A percentile compares a stretch with the other conserved stretches of the same genome.
These are phyloP conservation scores for Troides aeacus DNA, from an alignment of 2,888 invertebrate genomes.

Conservation along the genomic window DNA sequence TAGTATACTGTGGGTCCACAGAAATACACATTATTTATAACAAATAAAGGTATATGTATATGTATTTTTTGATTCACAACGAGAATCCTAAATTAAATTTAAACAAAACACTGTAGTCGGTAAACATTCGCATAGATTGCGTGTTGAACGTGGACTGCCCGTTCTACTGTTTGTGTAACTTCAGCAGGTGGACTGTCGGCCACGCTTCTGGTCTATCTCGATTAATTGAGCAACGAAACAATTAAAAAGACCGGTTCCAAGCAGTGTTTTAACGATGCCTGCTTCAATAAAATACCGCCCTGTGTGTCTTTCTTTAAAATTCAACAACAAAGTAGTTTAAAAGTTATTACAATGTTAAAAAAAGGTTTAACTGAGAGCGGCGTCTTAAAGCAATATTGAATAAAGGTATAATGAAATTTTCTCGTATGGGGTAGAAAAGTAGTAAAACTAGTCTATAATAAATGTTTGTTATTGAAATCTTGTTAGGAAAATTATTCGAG, in stretches of 20 bases:
- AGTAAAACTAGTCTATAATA: too few species aligned
- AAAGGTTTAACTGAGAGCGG: too few species aligned
- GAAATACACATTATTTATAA: too few species aligned
- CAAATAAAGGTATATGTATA: too few species aligned
- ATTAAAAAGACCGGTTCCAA: conserved; percentile 4
- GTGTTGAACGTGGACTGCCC: conserved; percentile 32
- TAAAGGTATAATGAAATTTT: too few species aligned
- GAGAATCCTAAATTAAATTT: background rate
- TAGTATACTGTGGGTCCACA: too few species aligned
- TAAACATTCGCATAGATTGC: conserved; percentile 17
- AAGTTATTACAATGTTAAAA: too few species aligned
- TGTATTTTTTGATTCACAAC: background rate
- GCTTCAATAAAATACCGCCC: conserved; percentile 8
- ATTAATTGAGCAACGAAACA: conserved; percentile 19
- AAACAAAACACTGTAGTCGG: background rate
- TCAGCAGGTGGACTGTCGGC: conserved; percentile 32
- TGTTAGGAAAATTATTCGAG: too few species aligned
- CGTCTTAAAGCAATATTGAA: too few species aligned
- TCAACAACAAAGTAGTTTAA: too few species aligned
- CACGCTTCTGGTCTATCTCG: conserved; percentile 30
- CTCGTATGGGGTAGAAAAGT: too few species aligned
- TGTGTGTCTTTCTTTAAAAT: background rate
- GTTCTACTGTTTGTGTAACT: conserved; percentile 29
- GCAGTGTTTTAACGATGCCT: conserved; percentile 4
- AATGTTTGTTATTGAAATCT: too few species aligned